These are phyloP conservation scores for Chaetodon trifascialis DNA, from an alignment of 2,113 vertebrate species.

Conservation along the genomic window DNA sequence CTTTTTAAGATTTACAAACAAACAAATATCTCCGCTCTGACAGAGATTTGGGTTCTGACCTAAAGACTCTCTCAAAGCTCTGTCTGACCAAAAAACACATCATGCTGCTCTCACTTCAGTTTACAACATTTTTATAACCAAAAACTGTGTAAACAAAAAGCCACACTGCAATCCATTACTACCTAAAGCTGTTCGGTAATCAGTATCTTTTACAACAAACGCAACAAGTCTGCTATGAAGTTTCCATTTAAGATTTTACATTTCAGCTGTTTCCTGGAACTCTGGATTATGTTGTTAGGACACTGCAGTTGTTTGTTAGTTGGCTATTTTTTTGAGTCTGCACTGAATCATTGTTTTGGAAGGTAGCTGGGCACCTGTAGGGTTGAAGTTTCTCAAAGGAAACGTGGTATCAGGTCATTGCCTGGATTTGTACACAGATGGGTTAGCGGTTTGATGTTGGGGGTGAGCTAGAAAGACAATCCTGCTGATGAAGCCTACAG, in stretches of 20 bases:
- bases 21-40: conserved; percentile 45
- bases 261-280: conserved; percentile 51
- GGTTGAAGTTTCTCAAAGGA: conserved; percentile 13
- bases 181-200: conserved; percentile 33
- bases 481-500: conserved; percentile 4
- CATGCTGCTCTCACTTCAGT: conserved; percentile 19
- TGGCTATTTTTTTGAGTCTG: conserved; percentile 28
- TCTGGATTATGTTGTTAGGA: conserved; percentile 49
- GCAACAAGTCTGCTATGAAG: neutral
- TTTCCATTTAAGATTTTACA: conserved; percentile 16
- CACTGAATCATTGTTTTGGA: conserved; percentile 44
- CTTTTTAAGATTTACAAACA: conserved; percentile 64
- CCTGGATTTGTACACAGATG: neutral
- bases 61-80: conserved; percentile 42
- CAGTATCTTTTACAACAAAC: conserved; percentile 27
- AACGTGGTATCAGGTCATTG: conserved; percentile 7
- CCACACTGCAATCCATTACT: conserved; percentile 24
- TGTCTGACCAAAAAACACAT: conserved; percentile 36
- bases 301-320: conserved; percentile 42
- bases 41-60: conserved; percentile 33
- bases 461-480: neutral
- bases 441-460: neutral
- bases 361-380: conserved; percentile 44
- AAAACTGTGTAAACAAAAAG: conserved; percentile 47
- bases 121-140: conserved; percentile 28